A percentile compares a stretch with the other conserved stretches of the same genome.
These are phyloP conservation scores for Nezara viridula DNA, from an alignment of 2,888 invertebrate genomes.

Conservation along the genomic window DNA sequence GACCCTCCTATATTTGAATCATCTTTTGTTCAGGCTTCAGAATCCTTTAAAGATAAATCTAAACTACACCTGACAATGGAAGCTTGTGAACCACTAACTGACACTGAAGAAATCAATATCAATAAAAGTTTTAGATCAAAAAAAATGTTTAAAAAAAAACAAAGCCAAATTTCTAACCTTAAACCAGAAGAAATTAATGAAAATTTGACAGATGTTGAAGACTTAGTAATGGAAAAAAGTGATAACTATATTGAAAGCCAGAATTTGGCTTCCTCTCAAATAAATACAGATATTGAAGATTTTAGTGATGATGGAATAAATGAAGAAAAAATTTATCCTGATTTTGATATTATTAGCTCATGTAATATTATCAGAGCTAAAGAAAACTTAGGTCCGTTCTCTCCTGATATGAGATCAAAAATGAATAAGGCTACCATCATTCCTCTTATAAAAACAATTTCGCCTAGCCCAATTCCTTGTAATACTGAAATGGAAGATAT, in stretches of 20 bases:
- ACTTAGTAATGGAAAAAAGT: slow-evolving; percentile 64
- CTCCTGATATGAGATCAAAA: slow-evolving; percentile 56
- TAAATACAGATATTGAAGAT: slow-evolving; percentile 70
- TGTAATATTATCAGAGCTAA: slow-evolving; percentile 66
- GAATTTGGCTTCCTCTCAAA: slow-evolving; percentile 52
- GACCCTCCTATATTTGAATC: slow-evolving; percentile 67
- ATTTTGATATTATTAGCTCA: slow-evolving; percentile 60
- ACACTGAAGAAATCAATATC: slow-evolving; percentile 71
- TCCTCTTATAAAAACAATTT: slow-evolving; percentile 64
- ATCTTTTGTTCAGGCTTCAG: slow-evolving; percentile 66
- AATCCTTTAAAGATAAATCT: slow-evolving; percentile 66
- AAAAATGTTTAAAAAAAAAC: slow-evolving; percentile 53
- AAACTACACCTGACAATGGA: slow-evolving; percentile 62
- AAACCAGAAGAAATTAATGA: slow-evolving; percentile 60
- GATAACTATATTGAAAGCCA: slow-evolving; percentile 55
- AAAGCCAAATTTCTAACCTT: slow-evolving; percentile 58
- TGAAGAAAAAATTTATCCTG: slow-evolving; percentile 52
- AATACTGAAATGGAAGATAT: slow-evolving; percentile 66
- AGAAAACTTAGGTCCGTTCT: slow-evolving; percentile 67
- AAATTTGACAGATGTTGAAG: slow-evolving; percentile 70
- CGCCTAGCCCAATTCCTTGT: slow-evolving; percentile 59
- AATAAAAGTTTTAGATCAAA: slow-evolving; percentile 51
- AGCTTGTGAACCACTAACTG: slow-evolving; percentile 69
- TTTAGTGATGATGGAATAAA: slow-evolving; percentile 69
- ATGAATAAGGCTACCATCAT: slow-evolving; percentile 53